Conservation (phyloP, 2,797 vertebrate genomes). For the Acropternis orthonyx region DNA sequence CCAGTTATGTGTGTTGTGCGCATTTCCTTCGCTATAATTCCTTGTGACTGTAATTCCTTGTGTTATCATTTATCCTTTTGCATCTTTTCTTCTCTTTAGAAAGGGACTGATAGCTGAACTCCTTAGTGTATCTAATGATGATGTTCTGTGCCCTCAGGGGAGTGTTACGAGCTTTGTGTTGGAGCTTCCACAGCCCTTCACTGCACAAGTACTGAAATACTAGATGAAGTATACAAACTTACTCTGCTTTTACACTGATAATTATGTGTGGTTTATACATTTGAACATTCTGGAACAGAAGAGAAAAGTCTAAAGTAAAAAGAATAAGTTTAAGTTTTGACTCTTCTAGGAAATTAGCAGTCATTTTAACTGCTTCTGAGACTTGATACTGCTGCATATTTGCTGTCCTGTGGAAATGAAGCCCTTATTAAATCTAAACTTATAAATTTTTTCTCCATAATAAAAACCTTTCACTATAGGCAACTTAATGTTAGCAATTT, state of each 20-base stretch:
- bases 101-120: not conserved
- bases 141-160: not conserved
- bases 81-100: not conserved
- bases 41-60: not conserved
- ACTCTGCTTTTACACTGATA: not conserved
- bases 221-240: not conserved
- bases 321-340: not conserved
- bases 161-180: not conserved
- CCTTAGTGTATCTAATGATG: not conserved
- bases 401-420: not conserved
- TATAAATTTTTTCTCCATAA: slow-evolving; percentile 22
- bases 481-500: slow-evolving; percentile 49
- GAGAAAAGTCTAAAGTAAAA: not conserved
- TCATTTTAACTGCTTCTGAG: not conserved
- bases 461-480: slow-evolving; percentile 13
- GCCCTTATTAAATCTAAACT: slow-evolving; percentile 19
- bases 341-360: not conserved
- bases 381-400: not conserved
- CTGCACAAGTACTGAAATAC: not conserved
- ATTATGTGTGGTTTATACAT: not conserved
- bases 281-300: not conserved
- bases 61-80: not conserved
- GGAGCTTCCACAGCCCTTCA: not conserved
- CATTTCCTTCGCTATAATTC: not conserved
- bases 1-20: not conserved